Evolutionary conservation across 2,888 invertebrate genomes (phyloP), one percentile per base, ranked within the genome.

Genomic region (Phrixothrix hirtus): DNA sequence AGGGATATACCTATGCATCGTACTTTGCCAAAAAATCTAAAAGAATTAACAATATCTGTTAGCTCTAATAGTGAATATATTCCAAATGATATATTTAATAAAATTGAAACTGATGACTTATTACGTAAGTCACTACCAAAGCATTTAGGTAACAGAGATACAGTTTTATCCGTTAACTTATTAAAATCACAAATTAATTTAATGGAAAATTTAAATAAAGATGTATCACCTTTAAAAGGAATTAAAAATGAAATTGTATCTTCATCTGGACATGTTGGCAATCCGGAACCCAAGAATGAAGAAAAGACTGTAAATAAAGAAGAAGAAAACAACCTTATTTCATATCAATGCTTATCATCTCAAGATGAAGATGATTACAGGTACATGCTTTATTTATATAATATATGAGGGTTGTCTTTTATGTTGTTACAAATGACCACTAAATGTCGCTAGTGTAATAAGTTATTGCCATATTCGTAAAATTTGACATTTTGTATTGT

Each of bases 311-410:
- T 31, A 39, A 27, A n/a, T 13, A 34, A 14, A 37, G 54, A 57
- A 10, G 54, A 59, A 13, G 54, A 62, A 17, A 47, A 58, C 29
- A 65, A 57, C 49, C 60, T 64, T 43, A 58, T 65, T 51, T 66
- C 70, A 35, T 70, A 70, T 60, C 64, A 65, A 14, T 68, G 64
- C 57, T 59, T 67, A 44, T 68, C 62, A n/a, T 61, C 66, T 6
- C 69, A 69, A 57, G 70, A 70, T 57, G 66, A 67, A 43, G 68
- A 70, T 42, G 70, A 70, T 59, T 70, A 70, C 52, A 67, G 70
- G 69, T 66, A 65, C n/a, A 52, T 43, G 10, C 21, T 17, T n/a
- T 29, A n/a, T 2, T 29, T 9, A 2, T 10, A 29, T 9, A 29
- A 29, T 29, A 29, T 37, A n/a, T n/a, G n/a, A n/a, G n/a, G n/a